These are phyloP conservation scores for Anorthoa munda DNA, from an alignment of 2,888 invertebrate genomes.

Conservation along the genomic window DNA sequence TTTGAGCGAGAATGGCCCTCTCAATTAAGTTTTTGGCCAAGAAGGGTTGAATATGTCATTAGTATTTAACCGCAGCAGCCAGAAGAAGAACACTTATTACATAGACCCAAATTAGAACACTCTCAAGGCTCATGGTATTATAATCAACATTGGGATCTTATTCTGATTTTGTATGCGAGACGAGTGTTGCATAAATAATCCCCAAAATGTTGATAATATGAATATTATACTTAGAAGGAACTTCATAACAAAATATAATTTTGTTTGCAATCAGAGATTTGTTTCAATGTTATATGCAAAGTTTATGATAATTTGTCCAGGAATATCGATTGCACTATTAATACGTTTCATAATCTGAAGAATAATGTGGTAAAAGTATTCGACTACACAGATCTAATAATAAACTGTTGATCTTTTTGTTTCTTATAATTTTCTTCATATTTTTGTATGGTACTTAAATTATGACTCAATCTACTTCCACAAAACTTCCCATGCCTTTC, in stretches of 20 bases:
- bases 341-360: too few relatives aligned
- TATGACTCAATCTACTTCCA: neutral
- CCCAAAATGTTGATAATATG: neutral
- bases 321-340: neutral
- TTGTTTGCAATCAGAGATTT: neutral
- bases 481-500: neutral
- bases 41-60: constrained; percentile 49
- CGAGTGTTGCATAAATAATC: neutral
- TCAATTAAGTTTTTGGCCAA: constrained; percentile 52
- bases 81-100: constrained; percentile 3
- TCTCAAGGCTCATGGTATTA: neutral
- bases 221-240: neutral
- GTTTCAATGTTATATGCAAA: neutral
- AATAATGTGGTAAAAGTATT: neutral
- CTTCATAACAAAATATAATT: neutral
- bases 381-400: too few relatives aligned
- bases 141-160: neutral
- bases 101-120: constrained; percentile 9
- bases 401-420: too few relatives aligned
- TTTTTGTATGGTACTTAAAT: neutral
- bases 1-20: constrained; percentile 32
- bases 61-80: constrained; percentile 34
- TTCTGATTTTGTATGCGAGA: neutral
- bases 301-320: too few relatives aligned
- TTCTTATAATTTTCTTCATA: neutral